Evolutionary conservation across 2,797 vertebrate species (phyloP).

Genomic region (Acrocephalus scirpaceus): DNA sequence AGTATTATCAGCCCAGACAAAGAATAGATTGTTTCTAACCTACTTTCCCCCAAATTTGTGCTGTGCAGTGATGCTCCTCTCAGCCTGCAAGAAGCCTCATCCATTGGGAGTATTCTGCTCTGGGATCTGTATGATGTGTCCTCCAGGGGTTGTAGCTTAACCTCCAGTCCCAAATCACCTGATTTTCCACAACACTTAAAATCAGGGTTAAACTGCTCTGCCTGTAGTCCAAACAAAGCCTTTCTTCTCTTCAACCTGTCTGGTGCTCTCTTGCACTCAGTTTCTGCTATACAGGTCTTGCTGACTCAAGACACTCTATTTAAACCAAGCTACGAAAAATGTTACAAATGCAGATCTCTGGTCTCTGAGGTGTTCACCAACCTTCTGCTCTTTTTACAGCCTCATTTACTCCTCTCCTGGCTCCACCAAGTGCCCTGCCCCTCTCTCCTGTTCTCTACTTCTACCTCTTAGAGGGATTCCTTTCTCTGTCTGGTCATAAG

Average conservation of each 20-base stretch:
- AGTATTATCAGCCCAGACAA: not conserved
- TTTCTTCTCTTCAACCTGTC: not conserved
- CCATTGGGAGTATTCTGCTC: not conserved
- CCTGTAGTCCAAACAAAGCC: not conserved
- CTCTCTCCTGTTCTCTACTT: not conserved
- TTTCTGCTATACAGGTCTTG: not conserved
- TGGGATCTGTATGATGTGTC: not conserved
- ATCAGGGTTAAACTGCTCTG: not conserved
- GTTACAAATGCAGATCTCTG: not conserved
- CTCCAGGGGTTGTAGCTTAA: not conserved
- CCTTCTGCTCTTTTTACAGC: not conserved
- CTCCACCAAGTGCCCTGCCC: not conserved
- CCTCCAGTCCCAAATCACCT: not conserved
- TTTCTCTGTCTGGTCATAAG: not conserved
- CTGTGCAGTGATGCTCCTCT: not conserved
- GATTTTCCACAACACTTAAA: not conserved
- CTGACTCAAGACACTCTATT: not conserved
- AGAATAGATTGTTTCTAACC: not conserved
- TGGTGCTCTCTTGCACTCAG: not conserved
- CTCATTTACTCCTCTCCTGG: not conserved
- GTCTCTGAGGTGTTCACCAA: not conserved
- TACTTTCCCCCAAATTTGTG: not conserved
- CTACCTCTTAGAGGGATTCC: not conserved
- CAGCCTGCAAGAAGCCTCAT: not conserved
- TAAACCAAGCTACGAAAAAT: not conserved